A percentile compares a stretch with the other conserved stretches of the same genome.
phyloP scores from a whole-genome alignment of 2,113 vertebrate genomes.

The Anguilla japonica region DNA sequence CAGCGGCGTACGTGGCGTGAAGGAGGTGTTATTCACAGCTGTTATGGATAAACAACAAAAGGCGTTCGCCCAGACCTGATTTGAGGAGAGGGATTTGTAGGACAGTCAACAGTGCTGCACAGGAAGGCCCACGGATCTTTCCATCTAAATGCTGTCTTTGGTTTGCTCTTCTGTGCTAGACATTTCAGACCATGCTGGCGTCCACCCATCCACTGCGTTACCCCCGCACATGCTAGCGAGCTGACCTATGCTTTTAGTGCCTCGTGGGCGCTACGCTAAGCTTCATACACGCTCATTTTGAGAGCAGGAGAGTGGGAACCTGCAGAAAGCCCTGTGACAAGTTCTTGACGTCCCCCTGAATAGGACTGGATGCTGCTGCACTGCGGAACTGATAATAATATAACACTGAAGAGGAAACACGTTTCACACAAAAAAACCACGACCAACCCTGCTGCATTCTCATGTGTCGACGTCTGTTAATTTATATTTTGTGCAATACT shows the following conservation, averaged over 20 bases:
- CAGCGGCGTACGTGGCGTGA: not conserved
- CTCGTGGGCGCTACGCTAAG: not conserved
- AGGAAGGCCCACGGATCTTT: not conserved
- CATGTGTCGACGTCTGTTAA: slow-evolving; percentile 26
- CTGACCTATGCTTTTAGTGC: not conserved
- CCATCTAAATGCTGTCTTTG: not conserved
- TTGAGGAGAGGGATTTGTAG: not conserved
- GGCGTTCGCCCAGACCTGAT: not conserved
- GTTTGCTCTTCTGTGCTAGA: not conserved
- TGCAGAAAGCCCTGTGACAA: not conserved
- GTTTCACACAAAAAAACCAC: not conserved
- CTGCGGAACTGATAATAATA: not conserved
- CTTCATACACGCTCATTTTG: not conserved
- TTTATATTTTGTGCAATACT: slow-evolving; percentile 48
- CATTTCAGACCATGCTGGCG: not conserved
- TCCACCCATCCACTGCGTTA: not conserved
- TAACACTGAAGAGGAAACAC: not conserved
- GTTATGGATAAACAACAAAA: not conserved
- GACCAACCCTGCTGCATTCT: slow-evolving; percentile 26
- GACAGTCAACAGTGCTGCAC: not conserved
- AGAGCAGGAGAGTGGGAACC: not conserved
- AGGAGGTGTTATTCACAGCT: not conserved
- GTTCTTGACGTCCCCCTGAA: not conserved
- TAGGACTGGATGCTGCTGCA: not conserved
- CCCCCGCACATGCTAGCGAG: not conserved